A percentile compares a stretch with the other conserved stretches of the same genome.
Evolutionary conservation across 2,113 vertebrate genomes (phyloP).

Genomic region (Odocoileus hemionus): DNA sequence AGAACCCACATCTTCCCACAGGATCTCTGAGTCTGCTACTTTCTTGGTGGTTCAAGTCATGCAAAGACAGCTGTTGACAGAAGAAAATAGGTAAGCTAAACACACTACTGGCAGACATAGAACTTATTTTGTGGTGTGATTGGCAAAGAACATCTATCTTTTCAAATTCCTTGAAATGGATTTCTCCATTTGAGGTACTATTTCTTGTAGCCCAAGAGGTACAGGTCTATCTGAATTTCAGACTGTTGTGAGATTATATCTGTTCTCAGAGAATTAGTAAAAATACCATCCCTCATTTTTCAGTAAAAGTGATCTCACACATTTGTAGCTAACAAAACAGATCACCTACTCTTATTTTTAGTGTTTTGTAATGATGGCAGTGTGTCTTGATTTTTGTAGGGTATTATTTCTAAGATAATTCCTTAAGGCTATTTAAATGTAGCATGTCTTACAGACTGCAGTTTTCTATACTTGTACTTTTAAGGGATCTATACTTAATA

Average conservation of each 20-base stretch:
- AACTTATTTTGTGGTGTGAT: neutral
- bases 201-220: neutral
- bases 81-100: neutral
- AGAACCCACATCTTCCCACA: neutral
- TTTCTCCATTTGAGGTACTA: neutral
- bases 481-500: neutral
- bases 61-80: neutral
- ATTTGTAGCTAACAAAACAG: neutral
- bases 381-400: neutral
- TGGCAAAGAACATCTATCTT: neutral
- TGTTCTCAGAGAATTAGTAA: neutral
- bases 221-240: neutral
- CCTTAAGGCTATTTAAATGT: neutral
- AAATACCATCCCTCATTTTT: neutral
- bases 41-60: neutral
- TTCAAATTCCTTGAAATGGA: neutral
- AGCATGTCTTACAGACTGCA: neutral
- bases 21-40: neutral
- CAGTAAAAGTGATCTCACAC: neutral
- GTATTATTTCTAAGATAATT: neutral
- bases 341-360: neutral
- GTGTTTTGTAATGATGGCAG: neutral
- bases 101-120: neutral
- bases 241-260: neutral
- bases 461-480: neutral